These are phyloP conservation scores for Pelecanus crispus DNA, from an alignment of 2,113 vertebrate species.

Conservation along the genomic window DNA sequence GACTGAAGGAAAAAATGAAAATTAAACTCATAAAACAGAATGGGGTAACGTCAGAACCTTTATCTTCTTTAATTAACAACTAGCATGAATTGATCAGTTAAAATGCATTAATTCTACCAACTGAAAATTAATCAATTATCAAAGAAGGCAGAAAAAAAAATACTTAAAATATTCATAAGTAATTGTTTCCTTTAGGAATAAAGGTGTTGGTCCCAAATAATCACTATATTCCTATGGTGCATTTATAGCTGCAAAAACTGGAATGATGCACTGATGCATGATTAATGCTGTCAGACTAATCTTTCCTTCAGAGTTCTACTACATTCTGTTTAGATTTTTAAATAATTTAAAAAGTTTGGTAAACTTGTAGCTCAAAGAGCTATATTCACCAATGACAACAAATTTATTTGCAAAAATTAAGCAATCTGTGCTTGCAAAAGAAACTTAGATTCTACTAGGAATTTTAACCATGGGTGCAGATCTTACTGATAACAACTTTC, in stretches of 20 bases:
- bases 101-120: not conserved
- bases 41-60: not conserved
- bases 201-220: not conserved
- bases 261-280: not conserved
- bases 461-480: not conserved
- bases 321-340: not conserved
- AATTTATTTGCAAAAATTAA: not conserved
- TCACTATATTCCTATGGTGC: not conserved
- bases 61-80: not conserved
- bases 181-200: not conserved
- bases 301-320: not conserved
- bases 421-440: not conserved
- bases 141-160: not conserved
- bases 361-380: not conserved
- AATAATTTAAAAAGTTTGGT: not conserved
- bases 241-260: not conserved
- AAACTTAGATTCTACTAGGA: not conserved
- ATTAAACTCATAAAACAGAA: not conserved
- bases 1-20: not conserved
- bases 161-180: not conserved
- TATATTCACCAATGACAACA: not conserved
- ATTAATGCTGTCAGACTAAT: not conserved
- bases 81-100: not conserved
- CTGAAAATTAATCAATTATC: not conserved
- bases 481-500: not conserved